phyloP scores from a whole-genome alignment of 2,113 vertebrate genomes.

The Daphoenositta chrysoptera region DNA sequence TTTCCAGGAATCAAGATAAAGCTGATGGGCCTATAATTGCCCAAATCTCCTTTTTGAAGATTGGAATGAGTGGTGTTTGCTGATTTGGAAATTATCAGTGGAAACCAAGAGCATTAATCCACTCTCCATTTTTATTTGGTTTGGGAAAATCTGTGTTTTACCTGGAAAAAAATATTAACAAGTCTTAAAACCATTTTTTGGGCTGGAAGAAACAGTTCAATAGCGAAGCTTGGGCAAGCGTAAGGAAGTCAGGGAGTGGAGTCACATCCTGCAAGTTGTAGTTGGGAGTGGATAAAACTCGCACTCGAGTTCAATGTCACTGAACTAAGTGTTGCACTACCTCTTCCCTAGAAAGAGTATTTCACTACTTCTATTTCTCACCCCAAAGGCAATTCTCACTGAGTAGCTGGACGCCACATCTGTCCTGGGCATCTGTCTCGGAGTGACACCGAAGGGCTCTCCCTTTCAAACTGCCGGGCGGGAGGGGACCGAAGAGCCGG shows the following conservation, averaged over 20 bases:
- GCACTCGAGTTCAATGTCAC: background rate
- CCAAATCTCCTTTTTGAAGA: background rate
- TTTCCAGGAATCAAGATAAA: background rate
- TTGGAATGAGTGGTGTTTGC: background rate
- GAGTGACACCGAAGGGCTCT: background rate
- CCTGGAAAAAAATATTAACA: background rate
- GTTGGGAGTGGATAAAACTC: background rate
- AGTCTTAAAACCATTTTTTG: background rate
- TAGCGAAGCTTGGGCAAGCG: background rate
- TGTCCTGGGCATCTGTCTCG: background rate
- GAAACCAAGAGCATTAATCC: background rate
- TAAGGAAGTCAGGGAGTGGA: background rate
- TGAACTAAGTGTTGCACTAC: background rate
- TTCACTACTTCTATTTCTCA: background rate
- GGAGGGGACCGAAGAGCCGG: background rate
- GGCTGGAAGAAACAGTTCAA: background rate
- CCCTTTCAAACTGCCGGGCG: background rate
- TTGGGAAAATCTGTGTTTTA: background rate
- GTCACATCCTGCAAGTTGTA: background rate
- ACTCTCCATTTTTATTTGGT: background rate
- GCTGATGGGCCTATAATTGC: background rate
- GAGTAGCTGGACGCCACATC: background rate
- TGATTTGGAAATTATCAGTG: background rate
- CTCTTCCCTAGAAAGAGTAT: background rate
- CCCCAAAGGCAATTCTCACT: background rate